These are phyloP conservation scores for Chrysolophus pictus DNA, from an alignment of 2,797 vertebrate species.

Conservation along the genomic window DNA sequence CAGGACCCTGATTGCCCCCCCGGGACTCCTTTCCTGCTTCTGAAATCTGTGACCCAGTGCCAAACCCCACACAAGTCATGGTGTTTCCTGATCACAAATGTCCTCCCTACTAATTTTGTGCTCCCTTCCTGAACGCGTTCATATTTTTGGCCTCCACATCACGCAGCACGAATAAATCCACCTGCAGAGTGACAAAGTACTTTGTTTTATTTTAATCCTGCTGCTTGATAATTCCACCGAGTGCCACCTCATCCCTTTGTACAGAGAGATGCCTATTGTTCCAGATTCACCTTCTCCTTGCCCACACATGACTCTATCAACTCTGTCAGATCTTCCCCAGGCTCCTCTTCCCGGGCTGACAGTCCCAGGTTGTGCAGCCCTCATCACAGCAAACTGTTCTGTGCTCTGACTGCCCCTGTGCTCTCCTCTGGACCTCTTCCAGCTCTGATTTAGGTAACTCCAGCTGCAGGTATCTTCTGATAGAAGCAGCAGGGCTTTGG, in stretches of 20 bases:
- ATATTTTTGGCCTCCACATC: neutral
- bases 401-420: neutral
- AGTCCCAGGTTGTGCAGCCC: neutral
- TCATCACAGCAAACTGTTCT: fast-evolving
- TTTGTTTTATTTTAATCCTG: constrained; percentile 26
- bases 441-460: no score
- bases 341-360: neutral
- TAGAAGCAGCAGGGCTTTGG: no score
- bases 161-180: neutral
- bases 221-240: constrained; percentile 9
- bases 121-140: neutral
- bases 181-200: constrained; percentile 18
- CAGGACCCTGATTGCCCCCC: neutral
- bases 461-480: neutral
- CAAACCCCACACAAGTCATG: neutral
- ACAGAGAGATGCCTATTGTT: constrained; percentile 1
- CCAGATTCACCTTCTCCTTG: constrained; percentile 21
- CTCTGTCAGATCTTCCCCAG: neutral
- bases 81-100: neutral
- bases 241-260: constrained; percentile 42
- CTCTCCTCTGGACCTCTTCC: neutral
- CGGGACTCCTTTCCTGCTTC: fast-evolving
- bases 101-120: neutral
- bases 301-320: constrained; percentile 10
- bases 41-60: fast-evolving